A percentile compares a stretch with the other conserved stretches of the same genome.
Conservation (phyloP, 1,140 invertebrate genomes). For the Tigriopus japonicus region DNA sequence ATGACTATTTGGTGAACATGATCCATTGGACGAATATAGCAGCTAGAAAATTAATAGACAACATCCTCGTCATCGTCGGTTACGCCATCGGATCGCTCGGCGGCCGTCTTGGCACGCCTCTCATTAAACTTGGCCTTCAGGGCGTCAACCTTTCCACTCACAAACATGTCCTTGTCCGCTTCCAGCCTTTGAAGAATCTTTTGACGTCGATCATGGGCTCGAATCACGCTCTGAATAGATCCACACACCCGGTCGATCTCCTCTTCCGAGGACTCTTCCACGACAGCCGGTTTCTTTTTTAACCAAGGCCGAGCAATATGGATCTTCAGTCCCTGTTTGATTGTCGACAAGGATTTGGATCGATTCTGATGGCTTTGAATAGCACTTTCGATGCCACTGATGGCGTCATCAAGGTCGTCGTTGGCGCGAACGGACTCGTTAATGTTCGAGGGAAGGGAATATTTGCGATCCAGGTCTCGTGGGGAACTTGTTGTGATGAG, state of each 20-base stretch:
- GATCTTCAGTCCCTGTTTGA: background rate
- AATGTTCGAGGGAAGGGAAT: too few relatives aligned
- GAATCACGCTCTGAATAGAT: background rate
- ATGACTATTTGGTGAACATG: too few relatives aligned
- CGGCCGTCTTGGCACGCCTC: background rate
- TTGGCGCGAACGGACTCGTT: background rate
- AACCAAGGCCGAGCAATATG: constrained; percentile 1
- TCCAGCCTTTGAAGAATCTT: background rate
- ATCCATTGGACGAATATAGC: too few relatives aligned
- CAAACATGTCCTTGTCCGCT: background rate
- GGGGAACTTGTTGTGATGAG: too few relatives aligned
- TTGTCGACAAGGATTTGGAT: background rate
- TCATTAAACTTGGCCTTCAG: background rate
- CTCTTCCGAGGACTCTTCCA: background rate
- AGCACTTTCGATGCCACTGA: background rate
- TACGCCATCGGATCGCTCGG: background rate
- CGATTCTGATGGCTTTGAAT: background rate
- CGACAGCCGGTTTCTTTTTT: background rate
- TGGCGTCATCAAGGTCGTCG: background rate
- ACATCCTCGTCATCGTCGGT: constrained; percentile 15
- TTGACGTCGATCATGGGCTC: background rate
- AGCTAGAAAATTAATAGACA: background rate
- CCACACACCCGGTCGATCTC: background rate
- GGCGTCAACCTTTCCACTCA: background rate
- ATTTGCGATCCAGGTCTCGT: too few relatives aligned